Evolutionary conservation across 2,797 vertebrate species (phyloP).

Genomic region (Phoxinus dragarum): DNA sequence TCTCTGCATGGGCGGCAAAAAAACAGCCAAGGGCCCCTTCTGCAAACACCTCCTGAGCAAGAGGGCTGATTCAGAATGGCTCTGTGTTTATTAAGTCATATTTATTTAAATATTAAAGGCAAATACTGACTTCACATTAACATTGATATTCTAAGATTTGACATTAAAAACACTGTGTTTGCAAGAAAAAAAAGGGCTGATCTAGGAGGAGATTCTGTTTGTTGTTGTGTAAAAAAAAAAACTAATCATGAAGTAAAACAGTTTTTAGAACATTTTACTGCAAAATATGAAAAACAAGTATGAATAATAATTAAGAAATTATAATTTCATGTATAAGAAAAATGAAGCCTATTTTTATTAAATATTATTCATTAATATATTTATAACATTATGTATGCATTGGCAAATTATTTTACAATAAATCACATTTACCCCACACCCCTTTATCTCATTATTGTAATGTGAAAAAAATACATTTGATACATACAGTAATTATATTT

Average conservation of each 20-base stretch:
- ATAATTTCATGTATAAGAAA: neutral
- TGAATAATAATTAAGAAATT: neutral
- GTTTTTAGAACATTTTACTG: neutral
- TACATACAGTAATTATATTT: neutral
- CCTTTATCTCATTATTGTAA: neutral
- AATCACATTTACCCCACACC: neutral
- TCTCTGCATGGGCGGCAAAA: conserved; percentile 54
- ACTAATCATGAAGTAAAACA: neutral
- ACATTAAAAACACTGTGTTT: neutral
- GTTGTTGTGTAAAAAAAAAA: neutral
- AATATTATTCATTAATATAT: neutral
- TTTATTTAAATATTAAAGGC: conserved; percentile 15
- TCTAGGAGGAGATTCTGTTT: neutral
- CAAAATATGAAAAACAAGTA: neutral
- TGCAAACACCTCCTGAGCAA: conserved; percentile 6
- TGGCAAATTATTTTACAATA: neutral
- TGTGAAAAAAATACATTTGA: neutral
- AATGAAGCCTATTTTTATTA: neutral
- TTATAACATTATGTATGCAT: neutral
- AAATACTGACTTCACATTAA: neutral
- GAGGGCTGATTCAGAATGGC: conserved; percentile 7
- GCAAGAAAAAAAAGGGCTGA: neutral
- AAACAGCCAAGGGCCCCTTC: conserved; percentile 39
- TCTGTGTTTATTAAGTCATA: conserved; percentile 1
- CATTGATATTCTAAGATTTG: neutral